Conservation (phyloP, 2,888 invertebrate species). For the Apotomis capreana region DNA sequence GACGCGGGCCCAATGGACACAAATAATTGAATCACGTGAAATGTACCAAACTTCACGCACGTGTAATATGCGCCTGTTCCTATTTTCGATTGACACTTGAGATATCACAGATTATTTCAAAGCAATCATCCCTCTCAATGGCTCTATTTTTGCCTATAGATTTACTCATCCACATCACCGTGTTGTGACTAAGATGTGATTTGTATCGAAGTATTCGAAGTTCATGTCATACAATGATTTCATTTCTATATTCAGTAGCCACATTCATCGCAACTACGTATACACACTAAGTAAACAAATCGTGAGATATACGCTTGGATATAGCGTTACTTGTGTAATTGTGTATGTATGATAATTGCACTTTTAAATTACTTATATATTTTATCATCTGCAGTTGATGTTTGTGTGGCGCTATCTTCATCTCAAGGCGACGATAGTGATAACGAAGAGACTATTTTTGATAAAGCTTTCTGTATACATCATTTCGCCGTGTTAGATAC, state of each 20-base stretch:
- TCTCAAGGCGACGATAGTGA: slow-evolving; percentile 28
- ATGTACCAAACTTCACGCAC: slow-evolving; percentile 8
- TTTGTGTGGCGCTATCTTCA: slow-evolving; percentile 32
- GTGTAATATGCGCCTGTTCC: neutral
- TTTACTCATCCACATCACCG: neutral
- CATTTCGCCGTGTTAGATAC: neutral
- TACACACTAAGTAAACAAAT: slow-evolving; percentile 10
- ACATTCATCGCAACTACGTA: slow-evolving; percentile 24
- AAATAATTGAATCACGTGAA: slow-evolving; percentile 25
- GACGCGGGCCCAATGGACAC: neutral
- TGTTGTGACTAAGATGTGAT: slow-evolving; percentile 24
- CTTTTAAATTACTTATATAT: slow-evolving; percentile 24
- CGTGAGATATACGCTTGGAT: neutral
- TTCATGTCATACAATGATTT: slow-evolving; percentile 34
- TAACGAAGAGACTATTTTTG: slow-evolving; percentile 27
- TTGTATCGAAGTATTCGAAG: slow-evolving; percentile 11
- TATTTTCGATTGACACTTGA: too few species aligned
- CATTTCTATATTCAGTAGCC: slow-evolving; percentile 39
- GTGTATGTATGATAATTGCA: slow-evolving; percentile 22
- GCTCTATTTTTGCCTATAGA: too few species aligned
- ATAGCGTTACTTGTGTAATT: neutral
- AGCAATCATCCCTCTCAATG: too few species aligned
- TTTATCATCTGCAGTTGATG: slow-evolving; percentile 34
- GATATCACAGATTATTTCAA: too few species aligned
- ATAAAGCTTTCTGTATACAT: slow-evolving; percentile 10